Conservation (phyloP, 2,888 invertebrate species). For the Cepaea hortensis region DNA sequence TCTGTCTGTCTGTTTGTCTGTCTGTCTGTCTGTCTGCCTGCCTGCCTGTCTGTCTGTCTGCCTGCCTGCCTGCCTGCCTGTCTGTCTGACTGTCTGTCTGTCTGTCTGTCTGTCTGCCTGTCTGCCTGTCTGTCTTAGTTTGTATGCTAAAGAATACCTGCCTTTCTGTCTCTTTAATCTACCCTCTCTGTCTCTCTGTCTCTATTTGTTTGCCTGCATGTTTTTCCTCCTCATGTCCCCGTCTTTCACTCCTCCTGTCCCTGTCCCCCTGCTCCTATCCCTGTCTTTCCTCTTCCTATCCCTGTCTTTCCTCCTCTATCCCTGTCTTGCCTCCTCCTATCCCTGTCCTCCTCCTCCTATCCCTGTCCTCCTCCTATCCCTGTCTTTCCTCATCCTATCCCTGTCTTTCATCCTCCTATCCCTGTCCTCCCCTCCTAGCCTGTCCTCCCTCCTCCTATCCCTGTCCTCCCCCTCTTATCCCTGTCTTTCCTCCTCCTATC, state of each 20-base stretch:
- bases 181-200: too few species aligned
- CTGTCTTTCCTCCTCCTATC: too few species aligned
- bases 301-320: too few species aligned
- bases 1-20: constrained; percentile 4
- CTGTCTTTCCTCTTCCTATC: neutral
- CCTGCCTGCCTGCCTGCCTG: neutral
- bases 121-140: too few species aligned
- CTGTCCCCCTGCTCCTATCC: neutral
- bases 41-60: neutral
- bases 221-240: neutral
- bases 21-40: neutral
- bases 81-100: neutral
- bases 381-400: neutral
- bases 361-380: too few species aligned
- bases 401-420: neutral
- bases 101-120: too few species aligned
- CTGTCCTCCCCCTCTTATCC: neutral
- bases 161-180: too few species aligned
- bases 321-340: neutral
- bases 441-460: neutral
- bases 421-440: neutral
- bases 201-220: too few species aligned
- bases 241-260: neutral
- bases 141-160: too few species aligned
- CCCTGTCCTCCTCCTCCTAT: neutral